Evolutionary conservation across 2,888 invertebrate genomes (phyloP), one percentile per base, ranked within the genome.

Genomic region (Cataglyphis cursor): DNA sequence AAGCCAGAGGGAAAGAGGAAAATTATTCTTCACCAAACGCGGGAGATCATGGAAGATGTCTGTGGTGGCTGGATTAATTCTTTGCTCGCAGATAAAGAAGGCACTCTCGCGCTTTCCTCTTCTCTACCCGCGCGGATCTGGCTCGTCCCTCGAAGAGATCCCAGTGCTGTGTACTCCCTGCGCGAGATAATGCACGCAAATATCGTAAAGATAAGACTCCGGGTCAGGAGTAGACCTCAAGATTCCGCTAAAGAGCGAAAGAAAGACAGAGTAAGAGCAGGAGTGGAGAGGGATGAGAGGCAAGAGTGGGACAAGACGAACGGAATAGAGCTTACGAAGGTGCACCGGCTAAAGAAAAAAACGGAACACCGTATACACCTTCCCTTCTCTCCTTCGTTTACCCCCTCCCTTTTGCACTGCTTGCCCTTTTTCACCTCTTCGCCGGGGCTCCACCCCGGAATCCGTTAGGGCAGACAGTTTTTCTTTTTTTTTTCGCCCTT

Each of bases 171-270:
- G 91, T 93, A 89, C 91, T 91, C 91, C 87, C 48, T 41, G 85
- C 70, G 68, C 90, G 89, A 93, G 94, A 95, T 95, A 95, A 93
- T 92, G 90, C 90, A 91, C 88, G 94, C 94, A 95, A 95, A 95
- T 94, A 95, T 94, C 94, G 90, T 95, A 95, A 94, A 95, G 94
- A 94, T 94, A 94, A 94, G 92, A 68, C 76, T 78, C 61, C 62
- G 48, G 85, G 73, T 75, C 61, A 64, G 51, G 70, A 76, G 84
- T 64, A 82, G 83, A 68, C 64, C 24, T 44, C 41, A 59, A 70
- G 78, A 78, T 78, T 78, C 59, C 41, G 51, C 65, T n/a, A 31
- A 59, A 21, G n/a, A 75, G 62, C 48, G 44, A 59, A n/a, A 57
- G 31, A 64, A 6, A 44, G 41, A 81, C 35, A 41, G 18, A 78